Base-by-base conservation (phyloP, 2,113 vertebrate species). In the Falcunculus frontatus region DNA sequence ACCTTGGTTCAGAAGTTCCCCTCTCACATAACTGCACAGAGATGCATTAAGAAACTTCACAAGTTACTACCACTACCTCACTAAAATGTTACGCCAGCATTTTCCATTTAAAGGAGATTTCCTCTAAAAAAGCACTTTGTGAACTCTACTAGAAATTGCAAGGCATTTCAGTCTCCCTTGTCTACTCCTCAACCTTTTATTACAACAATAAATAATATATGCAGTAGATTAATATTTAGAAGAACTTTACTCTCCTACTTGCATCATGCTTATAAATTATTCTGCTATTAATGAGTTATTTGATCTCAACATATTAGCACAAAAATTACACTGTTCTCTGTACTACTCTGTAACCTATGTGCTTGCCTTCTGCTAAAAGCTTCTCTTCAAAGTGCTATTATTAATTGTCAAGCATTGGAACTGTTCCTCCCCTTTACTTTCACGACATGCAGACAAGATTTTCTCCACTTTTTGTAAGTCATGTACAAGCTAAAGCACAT, bases 361-460 rank as follows among this genome's bases (percentile, higher is more conserved):
- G 63, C 59, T 63, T 29, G 7, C 59, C 78, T 90, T 85, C 87
- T 77, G 75, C 82, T 94, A 88, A 96, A 90, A 95, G 79, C 82
- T 52, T 37, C 67, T 87, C 68, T 81, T 83, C 27, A 47, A 82
- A 94, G 83, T n/a, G 50, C 72, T 47, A 39, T 83, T 82, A 88
- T 37, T 95, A 85, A 94, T 10, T 46, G 84, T 65, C 52, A 90
- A 12, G 63, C 41, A 47, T 10, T 88, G 85, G 90, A 94, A 84
- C 65, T 77, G 42, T 49, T 90, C 63, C 92, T 80, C 50, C 32
- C 46, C 62, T 49, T 18, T 13, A 64, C 72, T 86, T 87, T 35
- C 35, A 81, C 62, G 52, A 46, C 15, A 79, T 59, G 57, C 37
- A 4, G 68, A 82, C 62, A 75, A 90, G 44, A 69, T 50, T 78